Conservation (phyloP, 2,888 invertebrate species). For the Calephelis perditalis region DNA sequence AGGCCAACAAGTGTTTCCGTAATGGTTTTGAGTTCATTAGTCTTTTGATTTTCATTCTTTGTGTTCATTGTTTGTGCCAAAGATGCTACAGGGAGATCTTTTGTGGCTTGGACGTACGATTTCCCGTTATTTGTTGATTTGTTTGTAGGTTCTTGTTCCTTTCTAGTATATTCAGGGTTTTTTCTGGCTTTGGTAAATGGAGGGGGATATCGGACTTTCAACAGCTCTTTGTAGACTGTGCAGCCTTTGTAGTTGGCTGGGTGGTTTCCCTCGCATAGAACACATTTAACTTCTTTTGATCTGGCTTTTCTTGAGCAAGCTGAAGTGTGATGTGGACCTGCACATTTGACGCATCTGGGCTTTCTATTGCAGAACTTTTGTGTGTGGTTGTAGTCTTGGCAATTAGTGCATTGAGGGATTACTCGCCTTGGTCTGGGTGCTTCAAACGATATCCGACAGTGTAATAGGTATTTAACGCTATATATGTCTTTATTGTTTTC, state of each 20-base stretch:
- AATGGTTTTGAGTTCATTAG: too few species aligned
- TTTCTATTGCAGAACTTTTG: slow-evolving; percentile 27
- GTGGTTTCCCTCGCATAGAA: slow-evolving; percentile 32
- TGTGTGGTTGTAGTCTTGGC: slow-evolving; percentile 33
- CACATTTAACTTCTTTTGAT: slow-evolving; percentile 29
- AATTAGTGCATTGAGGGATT: slow-evolving; percentile 31
- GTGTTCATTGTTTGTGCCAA: too few species aligned
- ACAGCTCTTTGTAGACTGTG: slow-evolving; percentile 27
- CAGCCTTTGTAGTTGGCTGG: slow-evolving; percentile 32
- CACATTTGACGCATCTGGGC: slow-evolving; percentile 32
- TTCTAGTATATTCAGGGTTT: too few species aligned
- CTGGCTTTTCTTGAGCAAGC: slow-evolving; percentile 26
- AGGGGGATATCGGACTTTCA: slow-evolving; percentile 15
- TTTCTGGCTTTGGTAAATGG: too few species aligned
- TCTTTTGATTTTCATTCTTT: too few species aligned
- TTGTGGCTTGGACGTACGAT: too few species aligned
- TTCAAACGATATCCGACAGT: slow-evolving; percentile 20
- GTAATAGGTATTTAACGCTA: neutral
- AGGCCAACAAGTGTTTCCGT: too few species aligned
- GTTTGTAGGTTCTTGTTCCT: too few species aligned
- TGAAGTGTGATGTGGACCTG: slow-evolving; percentile 20
- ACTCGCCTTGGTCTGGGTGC: slow-evolving; percentile 28
- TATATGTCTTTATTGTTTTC: slow-evolving; percentile 6
- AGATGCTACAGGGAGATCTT: too few species aligned
- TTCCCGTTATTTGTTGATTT: too few species aligned